Percentiles rank a stretch among this genome's conserved stretches.
Evolutionary conservation across 2,888 invertebrate species (phyloP).

Genomic region (Sialis fuliginosa): DNA sequence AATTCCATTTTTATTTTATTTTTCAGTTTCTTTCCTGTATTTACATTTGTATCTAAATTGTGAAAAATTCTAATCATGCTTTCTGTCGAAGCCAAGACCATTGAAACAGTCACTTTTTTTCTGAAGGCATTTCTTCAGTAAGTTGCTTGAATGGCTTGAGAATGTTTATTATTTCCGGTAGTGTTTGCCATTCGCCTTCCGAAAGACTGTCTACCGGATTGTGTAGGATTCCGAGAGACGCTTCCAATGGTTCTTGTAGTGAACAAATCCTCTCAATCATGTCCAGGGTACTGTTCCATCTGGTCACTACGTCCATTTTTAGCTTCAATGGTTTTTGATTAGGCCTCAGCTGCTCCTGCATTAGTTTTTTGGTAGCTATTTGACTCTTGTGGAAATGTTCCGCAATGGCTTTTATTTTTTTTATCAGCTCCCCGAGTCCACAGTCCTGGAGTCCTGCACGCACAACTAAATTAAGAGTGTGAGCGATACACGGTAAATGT

Average conservation of each 20-base stretch:
- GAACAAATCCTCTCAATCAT: neutral
- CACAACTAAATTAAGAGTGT: conserved; percentile 14
- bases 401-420: conserved; percentile 13
- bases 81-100: neutral
- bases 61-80: too few relatives aligned
- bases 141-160: neutral
- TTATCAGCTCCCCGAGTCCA: conserved; percentile 11
- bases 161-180: neutral
- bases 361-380: conserved; percentile 9
- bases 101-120: conserved; percentile 2
- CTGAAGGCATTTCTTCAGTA: neutral
- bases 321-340: conserved; percentile 2
- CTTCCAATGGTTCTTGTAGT: conserved; percentile 1
- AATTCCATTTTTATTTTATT: too few relatives aligned
- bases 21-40: too few relatives aligned
- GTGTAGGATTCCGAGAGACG: neutral
- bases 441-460: conserved; percentile 12
- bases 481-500: conserved; percentile 14
- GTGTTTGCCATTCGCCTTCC: neutral
- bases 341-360: neutral
- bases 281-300: neutral
- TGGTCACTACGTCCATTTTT: neutral
- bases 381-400: conserved; percentile 14
- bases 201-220: neutral
- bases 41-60: too few relatives aligned